These are phyloP conservation scores for Bombus consobrinus DNA, from an alignment of 1,140 invertebrate genomes.

Conservation along the genomic window DNA sequence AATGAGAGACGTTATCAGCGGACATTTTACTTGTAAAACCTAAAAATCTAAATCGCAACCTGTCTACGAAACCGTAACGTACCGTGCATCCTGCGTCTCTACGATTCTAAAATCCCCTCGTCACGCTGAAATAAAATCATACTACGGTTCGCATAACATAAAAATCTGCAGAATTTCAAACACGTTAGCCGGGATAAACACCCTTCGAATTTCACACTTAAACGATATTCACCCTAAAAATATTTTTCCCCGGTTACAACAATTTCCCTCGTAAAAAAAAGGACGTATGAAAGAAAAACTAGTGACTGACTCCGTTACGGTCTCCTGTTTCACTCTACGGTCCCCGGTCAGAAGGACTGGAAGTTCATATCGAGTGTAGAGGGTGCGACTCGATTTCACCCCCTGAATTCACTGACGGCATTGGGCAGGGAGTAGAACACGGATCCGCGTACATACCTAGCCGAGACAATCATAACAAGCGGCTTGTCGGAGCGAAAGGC, in stretches of 20 bases:
- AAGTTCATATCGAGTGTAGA: constrained; percentile 32
- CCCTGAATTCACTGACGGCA: constrained; percentile 24
- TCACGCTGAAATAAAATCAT: not conserved
- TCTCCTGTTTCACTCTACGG: not conserved
- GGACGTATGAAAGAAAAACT: not conserved
- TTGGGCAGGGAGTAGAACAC: constrained; percentile 51
- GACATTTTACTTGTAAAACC: constrained; percentile 40
- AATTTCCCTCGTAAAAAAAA: not conserved
- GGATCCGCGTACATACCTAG: constrained; percentile 45
- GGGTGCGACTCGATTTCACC: constrained; percentile 28
- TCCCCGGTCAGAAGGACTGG: not conserved
- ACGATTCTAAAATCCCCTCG: not conserved
- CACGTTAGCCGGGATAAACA: not conserved
- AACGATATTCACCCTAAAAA: constrained; percentile 13
- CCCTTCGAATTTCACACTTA: constrained; percentile 6
- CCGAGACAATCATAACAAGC: constrained; percentile 68
- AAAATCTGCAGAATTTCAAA: not conserved
- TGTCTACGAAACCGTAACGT: not conserved
- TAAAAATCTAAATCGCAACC: not conserved
- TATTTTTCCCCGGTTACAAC: not conserved
- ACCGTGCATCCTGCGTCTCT: not conserved
- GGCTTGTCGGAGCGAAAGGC: constrained; percentile 49
- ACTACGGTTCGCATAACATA: too few relatives aligned
- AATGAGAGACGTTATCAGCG: constrained; percentile 27
- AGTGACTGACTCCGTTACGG: constrained; percentile 6